Base-by-base conservation (phyloP, 2,113 vertebrate species). In the Psilopogon haemacephalus region DNA sequence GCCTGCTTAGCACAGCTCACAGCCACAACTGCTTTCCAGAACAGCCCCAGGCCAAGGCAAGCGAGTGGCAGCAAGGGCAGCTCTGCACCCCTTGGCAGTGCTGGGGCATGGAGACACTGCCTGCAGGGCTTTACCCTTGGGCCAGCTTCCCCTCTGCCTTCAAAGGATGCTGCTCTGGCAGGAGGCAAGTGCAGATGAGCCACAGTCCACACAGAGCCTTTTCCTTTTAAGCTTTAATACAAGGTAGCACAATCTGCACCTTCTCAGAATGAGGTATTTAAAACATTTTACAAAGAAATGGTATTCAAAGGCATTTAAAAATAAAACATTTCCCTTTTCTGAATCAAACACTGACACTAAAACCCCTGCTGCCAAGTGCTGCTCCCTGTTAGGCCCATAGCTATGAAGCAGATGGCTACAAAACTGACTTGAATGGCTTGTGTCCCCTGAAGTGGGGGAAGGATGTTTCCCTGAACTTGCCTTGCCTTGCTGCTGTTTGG, bases 181-280 rank as follows among this genome's bases (percentile, higher is more conserved):
- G 88, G 54, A 84, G 37, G 37, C 59, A 55, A 1, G 20, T 50
- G 91, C 12, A 79, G 89, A 89, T 60, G 62, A 90, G 69, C 90
- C 80, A 88, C 62, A 86, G 80, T 88, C 65, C 95, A 89, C 60
- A 52, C 32, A 83, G 68, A 83, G 90, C 71, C 6, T 72, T 95
- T 84, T 76, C 90, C 46, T 90, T 90, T 90, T 90, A 94, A 93
- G 94, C 95, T 95, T 96, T 96, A 96, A 96, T 95, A 90, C 72
- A 95, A 93, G 78, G 46, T 80, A 81, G 86, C 70, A 94, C 73
- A 94, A 86, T 92, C 80, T 95, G 87, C 44, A 67, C 69, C 90
- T 95, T 96, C 88, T 96, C 48, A 90, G 86, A 64, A 93, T 96
- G 97, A 97, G 96, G 96, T 97, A 97, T 97, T 97, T 93, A 94